A percentile compares a stretch with the other conserved stretches of the same genome.
phyloP scores from a whole-genome alignment of 2,113 vertebrate genomes.

The Actenoides hombroni region DNA sequence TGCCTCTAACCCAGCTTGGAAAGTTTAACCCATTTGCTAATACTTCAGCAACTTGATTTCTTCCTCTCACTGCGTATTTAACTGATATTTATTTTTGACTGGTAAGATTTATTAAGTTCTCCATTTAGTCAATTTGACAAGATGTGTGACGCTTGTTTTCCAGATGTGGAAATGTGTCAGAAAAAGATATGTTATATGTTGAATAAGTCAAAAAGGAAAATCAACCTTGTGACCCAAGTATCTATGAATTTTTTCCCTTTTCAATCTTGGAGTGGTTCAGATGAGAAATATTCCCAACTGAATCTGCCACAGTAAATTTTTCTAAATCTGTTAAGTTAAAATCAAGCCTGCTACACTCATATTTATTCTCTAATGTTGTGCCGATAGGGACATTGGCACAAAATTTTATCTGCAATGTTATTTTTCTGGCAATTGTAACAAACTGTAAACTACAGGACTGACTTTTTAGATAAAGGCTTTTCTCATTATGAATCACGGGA shows the following conservation, averaged over 20 bases:
- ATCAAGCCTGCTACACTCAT: background rate
- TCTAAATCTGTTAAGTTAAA: background rate
- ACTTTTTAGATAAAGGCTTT: background rate
- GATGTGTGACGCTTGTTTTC: background rate
- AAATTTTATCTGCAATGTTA: background rate
- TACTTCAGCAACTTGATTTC: background rate
- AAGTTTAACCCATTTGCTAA: background rate
- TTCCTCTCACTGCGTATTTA: background rate
- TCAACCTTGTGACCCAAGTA: background rate
- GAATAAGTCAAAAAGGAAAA: background rate
- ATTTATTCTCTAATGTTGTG: background rate
- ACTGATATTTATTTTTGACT: background rate
- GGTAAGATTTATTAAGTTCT: background rate
- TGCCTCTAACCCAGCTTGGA: background rate
- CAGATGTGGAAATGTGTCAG: background rate
- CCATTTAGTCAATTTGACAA: background rate
- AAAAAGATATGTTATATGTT: background rate
- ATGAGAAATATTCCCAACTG: background rate
- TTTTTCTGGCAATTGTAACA: constrained; percentile 11
- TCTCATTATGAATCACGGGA: background rate
- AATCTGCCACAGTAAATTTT: background rate
- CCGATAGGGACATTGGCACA: background rate
- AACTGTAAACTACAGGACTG: background rate
- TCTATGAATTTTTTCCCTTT: background rate
- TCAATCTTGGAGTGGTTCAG: background rate